A percentile compares a stretch with the other conserved stretches of the same genome.
phyloP scores from a whole-genome alignment of 2,888 invertebrate species.

The Drosophila algonquin region DNA sequence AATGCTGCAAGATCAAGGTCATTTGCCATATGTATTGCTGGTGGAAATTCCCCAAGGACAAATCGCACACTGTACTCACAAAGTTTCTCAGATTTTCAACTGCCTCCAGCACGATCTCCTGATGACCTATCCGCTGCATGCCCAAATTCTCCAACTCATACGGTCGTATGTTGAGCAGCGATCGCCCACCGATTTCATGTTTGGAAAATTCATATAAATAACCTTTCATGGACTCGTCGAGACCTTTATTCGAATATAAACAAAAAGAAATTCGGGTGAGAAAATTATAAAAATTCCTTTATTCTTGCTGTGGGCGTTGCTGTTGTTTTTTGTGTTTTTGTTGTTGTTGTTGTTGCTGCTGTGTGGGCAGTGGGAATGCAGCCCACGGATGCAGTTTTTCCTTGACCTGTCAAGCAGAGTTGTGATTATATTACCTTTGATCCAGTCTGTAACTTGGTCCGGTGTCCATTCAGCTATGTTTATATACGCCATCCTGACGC shows the following conservation, averaged over 20 bases:
- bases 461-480: slow-evolving; percentile 95
- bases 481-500: slow-evolving; percentile 89
- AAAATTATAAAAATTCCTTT: slow-evolving; percentile 22
- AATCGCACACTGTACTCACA: slow-evolving; percentile 85
- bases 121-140: slow-evolving; percentile 94
- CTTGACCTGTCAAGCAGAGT: slow-evolving; percentile 66
- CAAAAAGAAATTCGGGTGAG: slow-evolving; percentile 33
- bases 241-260: slow-evolving; percentile 65
- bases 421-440: slow-evolving; percentile 88
- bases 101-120: slow-evolving; percentile 96
- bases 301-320: slow-evolving; percentile 41
- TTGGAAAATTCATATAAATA: slow-evolving; percentile 92
- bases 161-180: slow-evolving; percentile 91
- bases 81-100: slow-evolving; percentile 95
- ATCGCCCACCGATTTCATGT: slow-evolving; percentile 91
- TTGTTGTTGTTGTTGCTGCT: slow-evolving; percentile 20
- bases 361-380: slow-evolving; percentile 39
- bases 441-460: slow-evolving; percentile 95
- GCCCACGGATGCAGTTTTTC: slow-evolving; percentile 53
- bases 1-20: slow-evolving; percentile 87
- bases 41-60: background rate
- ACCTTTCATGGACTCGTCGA: slow-evolving; percentile 87
- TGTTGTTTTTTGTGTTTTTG: slow-evolving; percentile 35
- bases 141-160: slow-evolving; percentile 95
- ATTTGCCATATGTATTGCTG: background rate